Evolutionary conservation across 1,140 invertebrate species (phyloP).

Genomic region (Psix sp.): DNA sequence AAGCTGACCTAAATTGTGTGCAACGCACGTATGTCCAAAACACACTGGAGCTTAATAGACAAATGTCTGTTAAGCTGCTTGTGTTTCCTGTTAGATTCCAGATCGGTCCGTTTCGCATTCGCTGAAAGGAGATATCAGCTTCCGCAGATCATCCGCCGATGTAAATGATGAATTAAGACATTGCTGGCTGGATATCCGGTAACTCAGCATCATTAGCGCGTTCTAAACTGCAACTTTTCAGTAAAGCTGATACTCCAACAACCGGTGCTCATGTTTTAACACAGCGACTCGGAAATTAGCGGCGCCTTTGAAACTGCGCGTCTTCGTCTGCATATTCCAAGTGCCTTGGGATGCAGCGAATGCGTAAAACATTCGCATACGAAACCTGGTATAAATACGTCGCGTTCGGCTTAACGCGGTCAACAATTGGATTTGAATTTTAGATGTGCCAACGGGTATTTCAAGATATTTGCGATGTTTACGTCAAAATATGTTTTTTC

Average conservation of each 20-base stretch:
- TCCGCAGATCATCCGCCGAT: slow-evolving; percentile 46
- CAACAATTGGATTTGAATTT: slow-evolving; percentile 74
- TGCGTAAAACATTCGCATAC: slow-evolving; percentile 56
- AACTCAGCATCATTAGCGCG: no score
- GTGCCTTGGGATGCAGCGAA: slow-evolving; percentile 41
- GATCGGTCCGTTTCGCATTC: slow-evolving; percentile 48
- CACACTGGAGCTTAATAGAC: slow-evolving; percentile 53
- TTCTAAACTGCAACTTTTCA: no score
- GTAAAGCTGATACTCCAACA: neutral
- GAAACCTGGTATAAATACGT: slow-evolving; percentile 55
- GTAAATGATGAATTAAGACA: no score
- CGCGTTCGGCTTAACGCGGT: slow-evolving; percentile 52
- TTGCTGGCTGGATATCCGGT: no score
- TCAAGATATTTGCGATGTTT: slow-evolving; percentile 61
- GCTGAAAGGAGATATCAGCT: slow-evolving; percentile 56
- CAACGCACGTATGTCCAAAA: slow-evolving; percentile 45
- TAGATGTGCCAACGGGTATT: slow-evolving; percentile 68
- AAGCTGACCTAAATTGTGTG: slow-evolving; percentile 61
- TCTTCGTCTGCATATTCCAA: slow-evolving; percentile 67
- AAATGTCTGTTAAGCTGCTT: slow-evolving; percentile 60
- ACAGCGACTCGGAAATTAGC: slow-evolving; percentile 60
- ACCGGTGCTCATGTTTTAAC: neutral
- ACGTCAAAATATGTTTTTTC: slow-evolving; percentile 62
- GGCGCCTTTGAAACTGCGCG: slow-evolving; percentile 61
- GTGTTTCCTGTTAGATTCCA: slow-evolving; percentile 59